A percentile compares a stretch with the other conserved stretches of the same genome.
These are phyloP conservation scores for Nyleta sp. DNA, from an alignment of 2,888 invertebrate species.

Conservation along the genomic window DNA sequence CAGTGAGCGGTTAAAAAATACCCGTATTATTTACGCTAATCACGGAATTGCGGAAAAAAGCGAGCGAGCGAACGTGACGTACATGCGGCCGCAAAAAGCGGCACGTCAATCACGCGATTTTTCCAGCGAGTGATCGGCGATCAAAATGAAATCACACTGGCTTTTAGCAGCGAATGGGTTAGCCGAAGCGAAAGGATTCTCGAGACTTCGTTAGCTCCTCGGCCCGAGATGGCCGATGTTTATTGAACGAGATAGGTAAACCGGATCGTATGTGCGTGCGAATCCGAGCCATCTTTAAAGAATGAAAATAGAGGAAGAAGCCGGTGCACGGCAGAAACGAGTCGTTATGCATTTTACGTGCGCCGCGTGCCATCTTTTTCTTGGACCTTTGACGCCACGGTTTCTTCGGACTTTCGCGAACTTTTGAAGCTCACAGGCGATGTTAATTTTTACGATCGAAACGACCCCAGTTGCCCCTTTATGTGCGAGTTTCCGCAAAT, in stretches of 20 bases:
- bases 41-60: constrained; percentile 30
- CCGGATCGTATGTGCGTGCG: constrained; percentile 77
- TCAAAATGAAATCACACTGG: constrained; percentile 51
- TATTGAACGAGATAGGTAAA: constrained; percentile 81
- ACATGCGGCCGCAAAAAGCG: constrained; percentile 16
- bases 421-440: constrained; percentile 8
- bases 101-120: constrained; percentile 44
- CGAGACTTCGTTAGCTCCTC: constrained; percentile 67
- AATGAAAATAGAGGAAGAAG: constrained; percentile 79
- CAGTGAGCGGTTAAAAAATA: background rate
- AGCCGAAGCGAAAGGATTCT: constrained; percentile 62
- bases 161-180: constrained; percentile 59
- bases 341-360: constrained; percentile 61
- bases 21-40: constrained; percentile 33
- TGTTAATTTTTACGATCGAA: constrained; percentile 1
- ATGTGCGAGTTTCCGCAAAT: too few relatives aligned
- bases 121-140: constrained; percentile 30
- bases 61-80: background rate
- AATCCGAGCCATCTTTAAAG: constrained; percentile 73
- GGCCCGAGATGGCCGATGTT: constrained; percentile 74
- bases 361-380: constrained; percentile 65
- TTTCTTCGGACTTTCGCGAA: constrained; percentile 20
- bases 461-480: background rate
- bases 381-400: constrained; percentile 50
- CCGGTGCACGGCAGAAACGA: constrained; percentile 51